phyloP scores from a whole-genome alignment of 1,140 invertebrate species.

The Achroia grisella region DNA sequence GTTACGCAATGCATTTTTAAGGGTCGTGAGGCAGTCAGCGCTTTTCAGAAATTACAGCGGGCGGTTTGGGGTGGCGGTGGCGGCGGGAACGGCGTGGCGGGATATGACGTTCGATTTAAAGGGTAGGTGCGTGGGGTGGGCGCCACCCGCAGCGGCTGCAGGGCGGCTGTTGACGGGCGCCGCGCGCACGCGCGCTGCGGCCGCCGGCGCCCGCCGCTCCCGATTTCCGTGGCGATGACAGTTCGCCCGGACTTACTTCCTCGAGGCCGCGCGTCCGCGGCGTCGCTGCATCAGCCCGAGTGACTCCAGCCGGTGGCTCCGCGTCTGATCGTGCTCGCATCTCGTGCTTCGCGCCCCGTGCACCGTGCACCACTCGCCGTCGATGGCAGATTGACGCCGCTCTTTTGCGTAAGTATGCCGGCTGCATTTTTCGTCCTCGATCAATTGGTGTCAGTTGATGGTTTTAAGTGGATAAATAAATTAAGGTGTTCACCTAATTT shows the following conservation, averaged over 20 bases:
- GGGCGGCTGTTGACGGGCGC: slow-evolving; percentile 44
- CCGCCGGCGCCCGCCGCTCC: slow-evolving; percentile 51
- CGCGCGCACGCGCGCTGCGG: slow-evolving; percentile 48
- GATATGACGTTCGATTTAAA: slow-evolving; percentile 72
- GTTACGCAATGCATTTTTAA: slow-evolving; percentile 73
- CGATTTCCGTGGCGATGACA: slow-evolving; percentile 32
- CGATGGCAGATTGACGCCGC: slow-evolving; percentile 52
- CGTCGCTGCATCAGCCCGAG: slow-evolving; percentile 46
- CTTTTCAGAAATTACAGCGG: slow-evolving; percentile 66
- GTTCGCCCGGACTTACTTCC: slow-evolving; percentile 67
- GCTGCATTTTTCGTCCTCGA: slow-evolving; percentile 16
- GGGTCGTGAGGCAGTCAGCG: slow-evolving; percentile 60
- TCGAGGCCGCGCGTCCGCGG: slow-evolving; percentile 72
- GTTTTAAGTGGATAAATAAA: slow-evolving; percentile 1
- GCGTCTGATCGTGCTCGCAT: slow-evolving; percentile 35
- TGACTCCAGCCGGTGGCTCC: slow-evolving; percentile 37
- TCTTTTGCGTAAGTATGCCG: slow-evolving; percentile 43
- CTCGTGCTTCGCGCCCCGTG: slow-evolving; percentile 16
- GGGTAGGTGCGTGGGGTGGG: slow-evolving; percentile 46
- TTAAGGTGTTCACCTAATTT: neutral
- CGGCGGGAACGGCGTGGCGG: slow-evolving; percentile 40
- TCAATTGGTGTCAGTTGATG: slow-evolving; percentile 28
- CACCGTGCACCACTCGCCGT: slow-evolving; percentile 19
- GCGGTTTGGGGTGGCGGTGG: slow-evolving; percentile 20
- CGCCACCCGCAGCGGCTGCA: slow-evolving; percentile 29